Evolutionary conservation across 2,113 vertebrate genomes (phyloP).

Genomic region (Elgaria multicarinata): DNA sequence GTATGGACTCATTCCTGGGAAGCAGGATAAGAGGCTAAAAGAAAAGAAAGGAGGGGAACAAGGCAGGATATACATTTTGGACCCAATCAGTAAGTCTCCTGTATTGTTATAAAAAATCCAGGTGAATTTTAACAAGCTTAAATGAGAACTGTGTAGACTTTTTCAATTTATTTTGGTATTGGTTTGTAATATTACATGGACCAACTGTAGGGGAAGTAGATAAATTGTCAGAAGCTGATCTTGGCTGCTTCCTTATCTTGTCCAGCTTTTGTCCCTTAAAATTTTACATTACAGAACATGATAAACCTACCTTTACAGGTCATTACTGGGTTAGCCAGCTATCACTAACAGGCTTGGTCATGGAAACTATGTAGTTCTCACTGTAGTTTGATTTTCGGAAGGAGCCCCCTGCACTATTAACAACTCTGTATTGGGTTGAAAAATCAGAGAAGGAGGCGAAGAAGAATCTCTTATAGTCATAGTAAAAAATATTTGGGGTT

Average conservation of each 20-base stretch:
- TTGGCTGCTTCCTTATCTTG: not conserved
- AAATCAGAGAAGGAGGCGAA: not conserved
- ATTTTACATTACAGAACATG: not conserved
- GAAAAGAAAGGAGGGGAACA: not conserved
- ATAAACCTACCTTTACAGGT: not conserved
- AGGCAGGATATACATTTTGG: not conserved
- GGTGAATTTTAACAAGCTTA: not conserved
- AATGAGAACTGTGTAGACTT: not conserved
- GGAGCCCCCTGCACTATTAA: not conserved
- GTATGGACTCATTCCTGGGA: slow-evolving; percentile 19
- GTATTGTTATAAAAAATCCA: not conserved
- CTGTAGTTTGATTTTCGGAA: not conserved
- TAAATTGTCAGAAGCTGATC: not conserved
- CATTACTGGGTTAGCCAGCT: not conserved
- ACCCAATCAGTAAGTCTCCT: slow-evolving; percentile 15
- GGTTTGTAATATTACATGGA: not conserved
- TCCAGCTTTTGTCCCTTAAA: not conserved
- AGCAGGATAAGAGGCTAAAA: slow-evolving; percentile 22
- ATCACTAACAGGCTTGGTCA: not conserved
- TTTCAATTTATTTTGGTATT: not conserved
- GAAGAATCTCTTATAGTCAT: not conserved
- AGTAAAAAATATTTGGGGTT: not conserved
- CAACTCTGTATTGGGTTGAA: not conserved
- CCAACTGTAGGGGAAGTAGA: not conserved
- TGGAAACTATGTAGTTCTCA: not conserved